phyloP scores from a whole-genome alignment of 2,888 invertebrate genomes.

The Zhuqinia jingwanae region DNA sequence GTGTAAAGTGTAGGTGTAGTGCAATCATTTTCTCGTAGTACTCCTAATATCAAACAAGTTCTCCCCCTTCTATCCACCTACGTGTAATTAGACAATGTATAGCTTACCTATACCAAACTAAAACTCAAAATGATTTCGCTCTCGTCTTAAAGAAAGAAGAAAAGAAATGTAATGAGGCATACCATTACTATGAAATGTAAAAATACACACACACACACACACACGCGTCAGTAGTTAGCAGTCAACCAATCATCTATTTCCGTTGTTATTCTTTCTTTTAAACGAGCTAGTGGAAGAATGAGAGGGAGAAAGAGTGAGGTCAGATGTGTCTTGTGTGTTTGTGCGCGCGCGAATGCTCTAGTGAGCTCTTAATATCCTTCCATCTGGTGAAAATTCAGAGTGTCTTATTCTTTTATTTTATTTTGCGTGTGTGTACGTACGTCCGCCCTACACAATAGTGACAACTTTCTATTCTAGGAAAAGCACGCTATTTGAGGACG shows the following conservation, averaged over 20 bases:
- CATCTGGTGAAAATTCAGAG: slow-evolving; percentile 58
- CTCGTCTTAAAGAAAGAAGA: slow-evolving; percentile 5
- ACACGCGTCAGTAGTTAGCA: not conserved
- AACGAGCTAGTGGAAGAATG: no score
- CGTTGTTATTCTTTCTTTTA: not conserved
- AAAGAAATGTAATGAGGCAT: slow-evolving; percentile 37
- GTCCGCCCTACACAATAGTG: no score
- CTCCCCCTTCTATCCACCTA: not conserved
- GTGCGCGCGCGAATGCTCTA: slow-evolving; percentile 36
- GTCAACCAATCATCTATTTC: slow-evolving; percentile 16
- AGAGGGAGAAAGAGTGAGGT: not conserved
- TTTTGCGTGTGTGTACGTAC: not conserved
- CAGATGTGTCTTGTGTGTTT: slow-evolving; percentile 28
- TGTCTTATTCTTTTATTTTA: slow-evolving; percentile 24
- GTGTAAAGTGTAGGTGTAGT: no score
- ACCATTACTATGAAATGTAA: not conserved
- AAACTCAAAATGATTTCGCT: slow-evolving; percentile 17
- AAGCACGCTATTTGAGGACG: slow-evolving; percentile 19
- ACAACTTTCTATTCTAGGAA: not conserved
- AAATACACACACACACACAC: not conserved
- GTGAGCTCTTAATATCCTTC: slow-evolving; percentile 54
- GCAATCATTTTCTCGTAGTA: slow-evolving; percentile 9
- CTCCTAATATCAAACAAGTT: no score
- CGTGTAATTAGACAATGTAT: no score
- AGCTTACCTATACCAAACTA: not conserved